phyloP scores from a whole-genome alignment of 2,113 vertebrate genomes.

The Boulengeromyrus knoepffleri region DNA sequence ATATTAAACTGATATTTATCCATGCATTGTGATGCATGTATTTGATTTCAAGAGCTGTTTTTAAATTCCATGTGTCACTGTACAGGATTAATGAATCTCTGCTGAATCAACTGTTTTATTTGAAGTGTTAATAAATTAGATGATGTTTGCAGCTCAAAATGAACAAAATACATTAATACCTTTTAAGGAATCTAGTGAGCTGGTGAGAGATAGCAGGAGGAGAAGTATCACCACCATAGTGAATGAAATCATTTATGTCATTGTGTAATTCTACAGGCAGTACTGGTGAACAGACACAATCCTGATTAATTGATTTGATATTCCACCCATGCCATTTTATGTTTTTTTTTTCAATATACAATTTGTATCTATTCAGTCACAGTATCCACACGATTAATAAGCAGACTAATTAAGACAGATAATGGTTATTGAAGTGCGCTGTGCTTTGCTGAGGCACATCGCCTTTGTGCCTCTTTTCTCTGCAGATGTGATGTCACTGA shows the following conservation, averaged over 20 bases:
- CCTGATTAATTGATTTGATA: conserved; percentile 58
- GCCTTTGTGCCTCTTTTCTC: conserved; percentile 44
- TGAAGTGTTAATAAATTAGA: background rate
- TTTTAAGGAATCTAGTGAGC: background rate
- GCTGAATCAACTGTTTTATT: background rate
- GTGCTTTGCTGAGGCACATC: conserved; percentile 40
- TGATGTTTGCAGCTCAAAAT: background rate
- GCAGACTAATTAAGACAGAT: conserved; percentile 47
- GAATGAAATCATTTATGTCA: conserved; percentile 26
- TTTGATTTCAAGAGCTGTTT: background rate
- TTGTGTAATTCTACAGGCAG: conserved; percentile 35
- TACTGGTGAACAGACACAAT: conserved; percentile 44
- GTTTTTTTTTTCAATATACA: conserved; percentile 40
- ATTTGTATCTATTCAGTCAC: conserved; percentile 39
- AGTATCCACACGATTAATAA: conserved; percentile 50
- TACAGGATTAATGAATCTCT: background rate
- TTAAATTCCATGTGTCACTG: background rate
- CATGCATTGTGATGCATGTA: background rate
- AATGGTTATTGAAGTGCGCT: conserved; percentile 35
- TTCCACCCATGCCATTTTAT: conserved; percentile 47
- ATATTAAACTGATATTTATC: background rate
- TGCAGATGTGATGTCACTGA: conserved; percentile 36
- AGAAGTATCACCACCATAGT: background rate
- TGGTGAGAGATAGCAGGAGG: background rate
- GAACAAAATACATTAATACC: background rate